These are phyloP conservation scores for Tiliacea aurago DNA, from an alignment of 2,888 invertebrate species.

Conservation along the genomic window DNA sequence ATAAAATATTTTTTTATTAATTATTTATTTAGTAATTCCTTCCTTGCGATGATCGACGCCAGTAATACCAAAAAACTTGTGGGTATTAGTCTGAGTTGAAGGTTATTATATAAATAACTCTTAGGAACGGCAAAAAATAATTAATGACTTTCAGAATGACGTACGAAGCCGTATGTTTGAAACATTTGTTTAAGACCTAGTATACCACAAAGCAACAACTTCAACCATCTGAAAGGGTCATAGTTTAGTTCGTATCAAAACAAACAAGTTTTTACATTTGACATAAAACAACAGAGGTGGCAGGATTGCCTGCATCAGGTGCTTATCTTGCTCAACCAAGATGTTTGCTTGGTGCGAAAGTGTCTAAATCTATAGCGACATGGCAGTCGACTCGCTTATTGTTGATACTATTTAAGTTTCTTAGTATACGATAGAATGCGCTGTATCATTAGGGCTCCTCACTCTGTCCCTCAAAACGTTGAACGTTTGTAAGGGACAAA, in stretches of 20 bases:
- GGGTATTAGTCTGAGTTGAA: neutral
- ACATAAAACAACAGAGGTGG: constrained; percentile 1
- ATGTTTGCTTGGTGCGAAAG: neutral
- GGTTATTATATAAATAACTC: neutral
- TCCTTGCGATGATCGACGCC: neutral
- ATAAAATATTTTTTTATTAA: too few species aligned
- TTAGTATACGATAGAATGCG: constrained; percentile 30
- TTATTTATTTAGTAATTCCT: too few species aligned
- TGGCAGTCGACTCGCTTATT: constrained; percentile 28
- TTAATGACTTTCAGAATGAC: constrained; percentile 2
- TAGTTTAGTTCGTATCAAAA: neutral
- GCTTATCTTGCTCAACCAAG: neutral
- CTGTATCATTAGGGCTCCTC: constrained; percentile 51
- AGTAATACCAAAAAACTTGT: neutral
- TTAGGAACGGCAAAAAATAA: neutral
- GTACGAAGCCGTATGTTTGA: constrained; percentile 19
- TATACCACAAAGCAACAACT: neutral
- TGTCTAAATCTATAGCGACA: constrained; percentile 32
- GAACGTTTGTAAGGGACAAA: constrained; percentile 26
- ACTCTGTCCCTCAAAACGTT: constrained; percentile 20
- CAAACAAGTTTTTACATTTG: too few species aligned
- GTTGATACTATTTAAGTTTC: constrained; percentile 37
- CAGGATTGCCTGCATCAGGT: neutral
- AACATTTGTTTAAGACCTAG: constrained; percentile 34
- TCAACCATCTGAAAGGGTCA: neutral